A percentile compares a stretch with the other conserved stretches of the same genome.
Conservation (phyloP, 37 sponge, comb jelly and placozoan species). For the Haliclona indistincta region DNA sequence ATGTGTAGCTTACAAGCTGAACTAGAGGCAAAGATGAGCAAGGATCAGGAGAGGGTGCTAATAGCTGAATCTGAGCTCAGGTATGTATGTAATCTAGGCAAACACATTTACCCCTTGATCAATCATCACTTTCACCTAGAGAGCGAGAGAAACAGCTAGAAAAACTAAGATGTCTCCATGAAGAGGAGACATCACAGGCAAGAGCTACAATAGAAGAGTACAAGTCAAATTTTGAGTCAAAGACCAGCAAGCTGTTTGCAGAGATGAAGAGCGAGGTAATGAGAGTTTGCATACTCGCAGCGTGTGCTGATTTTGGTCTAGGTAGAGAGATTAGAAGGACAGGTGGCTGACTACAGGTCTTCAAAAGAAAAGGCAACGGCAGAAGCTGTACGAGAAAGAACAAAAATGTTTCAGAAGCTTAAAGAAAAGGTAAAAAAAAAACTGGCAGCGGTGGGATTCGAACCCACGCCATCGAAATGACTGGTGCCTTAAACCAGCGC, state of each 20-base stretch:
- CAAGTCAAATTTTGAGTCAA: neutral
- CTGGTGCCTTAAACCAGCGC: constrained; percentile 98
- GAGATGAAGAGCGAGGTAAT: neutral
- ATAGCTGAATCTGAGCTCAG: neutral
- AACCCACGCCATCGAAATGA: constrained; percentile 98
- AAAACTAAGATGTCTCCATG: no score
- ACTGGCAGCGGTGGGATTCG: constrained; percentile 95
- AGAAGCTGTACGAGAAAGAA: neutral
- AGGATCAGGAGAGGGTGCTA: neutral
- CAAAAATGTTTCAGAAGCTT: neutral
- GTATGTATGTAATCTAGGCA: no score
- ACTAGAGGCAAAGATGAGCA: neutral
- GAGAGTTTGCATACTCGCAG: no score
- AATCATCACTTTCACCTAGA: no score
- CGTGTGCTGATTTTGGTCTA: no score
- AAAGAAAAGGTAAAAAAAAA: constrained; percentile 46
- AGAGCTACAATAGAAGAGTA: neutral
- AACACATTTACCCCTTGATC: no score
- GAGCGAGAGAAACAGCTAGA: no score
- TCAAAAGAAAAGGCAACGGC: neutral
- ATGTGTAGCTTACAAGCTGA: neutral
- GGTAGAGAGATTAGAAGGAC: neutral
- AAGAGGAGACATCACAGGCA: neutral
- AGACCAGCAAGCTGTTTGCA: neutral
- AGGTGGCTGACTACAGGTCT: neutral